phyloP scores from a whole-genome alignment of 2,888 invertebrate species.

The Perdita meconis region DNA sequence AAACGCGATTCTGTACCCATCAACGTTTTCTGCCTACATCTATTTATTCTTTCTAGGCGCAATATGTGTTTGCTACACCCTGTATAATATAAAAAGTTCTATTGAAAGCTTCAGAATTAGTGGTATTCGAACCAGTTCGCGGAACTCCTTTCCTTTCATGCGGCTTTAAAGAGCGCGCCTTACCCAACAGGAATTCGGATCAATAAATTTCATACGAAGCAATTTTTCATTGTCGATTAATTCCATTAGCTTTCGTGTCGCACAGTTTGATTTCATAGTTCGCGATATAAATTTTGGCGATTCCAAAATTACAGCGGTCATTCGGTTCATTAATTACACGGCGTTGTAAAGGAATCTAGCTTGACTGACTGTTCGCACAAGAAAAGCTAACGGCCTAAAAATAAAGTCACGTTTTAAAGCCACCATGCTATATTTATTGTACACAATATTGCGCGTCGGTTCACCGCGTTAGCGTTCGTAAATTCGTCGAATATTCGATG shows the following conservation, averaged over 20 bases:
- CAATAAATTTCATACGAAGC: neutral
- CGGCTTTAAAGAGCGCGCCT: constrained; percentile 1
- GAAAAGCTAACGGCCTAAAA: constrained; percentile 27
- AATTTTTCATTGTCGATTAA: neutral
- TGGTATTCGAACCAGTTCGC: constrained; percentile 50
- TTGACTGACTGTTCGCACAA: neutral
- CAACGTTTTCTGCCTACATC: no score
- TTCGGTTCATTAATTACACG: constrained; percentile 5
- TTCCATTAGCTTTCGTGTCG: no score
- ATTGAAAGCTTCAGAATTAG: constrained; percentile 24
- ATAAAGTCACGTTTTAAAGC: neutral
- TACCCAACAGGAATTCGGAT: neutral
- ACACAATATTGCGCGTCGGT: constrained; percentile 16
- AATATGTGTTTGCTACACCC: neutral
- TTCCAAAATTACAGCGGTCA: neutral
- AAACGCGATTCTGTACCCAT: no score
- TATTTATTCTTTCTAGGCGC: no score
- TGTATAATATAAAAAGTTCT: constrained; percentile 26
- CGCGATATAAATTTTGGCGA: no score
- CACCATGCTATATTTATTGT: constrained; percentile 18
- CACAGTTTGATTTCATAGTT: no score
- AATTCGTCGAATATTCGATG: neutral
- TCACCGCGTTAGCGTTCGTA: neutral
- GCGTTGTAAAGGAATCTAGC: neutral
- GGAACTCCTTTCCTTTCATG: constrained; percentile 18